These are phyloP conservation scores for Drosophila jambulina DNA, from an alignment of 1,140 invertebrate species.

Conservation along the genomic window DNA sequence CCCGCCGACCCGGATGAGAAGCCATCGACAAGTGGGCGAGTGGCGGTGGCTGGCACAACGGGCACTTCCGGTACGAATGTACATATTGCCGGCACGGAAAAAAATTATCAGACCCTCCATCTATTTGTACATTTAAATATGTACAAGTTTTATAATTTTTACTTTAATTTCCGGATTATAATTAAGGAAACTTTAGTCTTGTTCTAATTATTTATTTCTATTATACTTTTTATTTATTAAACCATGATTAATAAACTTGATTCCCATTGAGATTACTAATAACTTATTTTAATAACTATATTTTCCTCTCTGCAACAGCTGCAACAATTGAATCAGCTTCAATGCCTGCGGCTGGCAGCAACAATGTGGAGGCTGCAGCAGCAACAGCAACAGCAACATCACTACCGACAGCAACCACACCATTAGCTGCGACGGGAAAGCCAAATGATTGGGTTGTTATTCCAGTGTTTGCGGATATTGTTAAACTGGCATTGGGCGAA, in stretches of 20 bases:
- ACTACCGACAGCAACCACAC: slow-evolving; percentile 39
- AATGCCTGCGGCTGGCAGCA: slow-evolving; percentile 41
- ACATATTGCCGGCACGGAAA: slow-evolving; percentile 9
- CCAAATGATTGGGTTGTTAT: slow-evolving; percentile 85
- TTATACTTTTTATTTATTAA: too few species aligned
- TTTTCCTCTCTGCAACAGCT: not conserved
- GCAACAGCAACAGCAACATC: slow-evolving; percentile 14
- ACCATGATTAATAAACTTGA: not conserved
- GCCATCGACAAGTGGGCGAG: slow-evolving; percentile 48
- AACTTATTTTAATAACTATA: not conserved
- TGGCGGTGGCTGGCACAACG: slow-evolving; percentile 36
- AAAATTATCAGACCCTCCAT: not conserved
- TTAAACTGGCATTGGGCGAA: slow-evolving; percentile 81
- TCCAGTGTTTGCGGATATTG: slow-evolving; percentile 85
- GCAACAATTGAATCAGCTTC: slow-evolving; percentile 37
- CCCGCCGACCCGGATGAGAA: slow-evolving; percentile 42
- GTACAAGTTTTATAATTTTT: not conserved
- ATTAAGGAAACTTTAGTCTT: not conserved
- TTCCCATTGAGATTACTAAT: not conserved
- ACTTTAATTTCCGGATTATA: not conserved
- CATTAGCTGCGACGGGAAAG: slow-evolving; percentile 49
- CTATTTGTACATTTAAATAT: not conserved
- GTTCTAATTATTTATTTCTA: not conserved
- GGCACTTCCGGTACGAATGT: slow-evolving; percentile 60
- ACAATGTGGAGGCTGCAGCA: slow-evolving; percentile 27